Conservation (phyloP, 2,113 vertebrate species). For the Corythornis cristatus region DNA sequence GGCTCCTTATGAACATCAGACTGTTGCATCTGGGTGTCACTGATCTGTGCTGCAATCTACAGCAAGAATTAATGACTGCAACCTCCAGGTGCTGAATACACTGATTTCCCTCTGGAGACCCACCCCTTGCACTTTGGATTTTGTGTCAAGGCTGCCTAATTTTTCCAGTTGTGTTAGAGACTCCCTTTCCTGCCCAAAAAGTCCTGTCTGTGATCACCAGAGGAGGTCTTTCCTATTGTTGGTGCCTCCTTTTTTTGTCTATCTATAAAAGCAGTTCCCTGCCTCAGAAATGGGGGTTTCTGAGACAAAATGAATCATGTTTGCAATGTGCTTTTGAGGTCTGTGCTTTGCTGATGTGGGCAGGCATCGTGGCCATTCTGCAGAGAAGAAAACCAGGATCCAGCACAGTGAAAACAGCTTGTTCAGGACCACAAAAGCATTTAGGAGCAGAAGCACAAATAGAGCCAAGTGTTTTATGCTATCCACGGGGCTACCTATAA, state of each 20-base stretch:
- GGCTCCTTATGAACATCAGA: constrained; percentile 1
- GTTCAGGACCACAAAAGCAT: constrained; percentile 29
- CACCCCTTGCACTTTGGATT: not conserved
- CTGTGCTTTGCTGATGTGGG: constrained; percentile 14
- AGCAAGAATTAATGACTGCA: not conserved
- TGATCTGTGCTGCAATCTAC: not conserved
- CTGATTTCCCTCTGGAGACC: not conserved
- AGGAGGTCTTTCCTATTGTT: not conserved
- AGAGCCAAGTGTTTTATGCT: constrained; percentile 16
- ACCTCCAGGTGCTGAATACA: not conserved
- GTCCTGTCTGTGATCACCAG: not conserved
- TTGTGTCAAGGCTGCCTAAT: not conserved
- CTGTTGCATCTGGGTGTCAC: constrained; percentile 16
- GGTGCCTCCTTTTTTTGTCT: not conserved
- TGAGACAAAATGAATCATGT: constrained; percentile 31
- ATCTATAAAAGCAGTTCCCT: not conserved
- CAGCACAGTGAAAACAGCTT: constrained; percentile 29
- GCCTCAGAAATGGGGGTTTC: not conserved
- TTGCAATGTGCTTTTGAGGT: constrained; percentile 34
- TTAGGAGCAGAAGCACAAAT: constrained; percentile 37
- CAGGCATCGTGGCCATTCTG: constrained; percentile 20
- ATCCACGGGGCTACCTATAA: constrained; percentile 25
- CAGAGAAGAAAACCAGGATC: constrained; percentile 1
- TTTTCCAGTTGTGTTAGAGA: not conserved
- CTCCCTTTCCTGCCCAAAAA: not conserved